Evolutionary conservation across 2,797 vertebrate genomes (phyloP).

Genomic region (Thunnus albacares): DNA sequence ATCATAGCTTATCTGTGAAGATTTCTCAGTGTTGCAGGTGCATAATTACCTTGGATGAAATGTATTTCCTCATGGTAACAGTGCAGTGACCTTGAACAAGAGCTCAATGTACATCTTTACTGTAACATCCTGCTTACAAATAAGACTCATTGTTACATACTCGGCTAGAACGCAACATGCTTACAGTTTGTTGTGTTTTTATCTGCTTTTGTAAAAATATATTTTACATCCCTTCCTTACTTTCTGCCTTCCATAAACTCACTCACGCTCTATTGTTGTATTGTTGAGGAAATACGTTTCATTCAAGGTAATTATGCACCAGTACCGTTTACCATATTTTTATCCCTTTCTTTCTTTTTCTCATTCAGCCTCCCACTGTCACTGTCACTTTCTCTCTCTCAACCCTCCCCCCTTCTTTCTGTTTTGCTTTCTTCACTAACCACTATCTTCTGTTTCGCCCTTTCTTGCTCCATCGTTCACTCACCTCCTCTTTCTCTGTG

Average conservation of each 20-base stretch:
- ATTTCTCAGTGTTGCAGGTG: not conserved
- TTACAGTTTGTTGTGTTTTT: constrained; percentile 3
- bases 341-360: not conserved
- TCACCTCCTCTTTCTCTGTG: constrained; percentile 48
- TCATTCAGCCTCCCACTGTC: not conserved
- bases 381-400: not conserved
- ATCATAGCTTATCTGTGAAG: not conserved
- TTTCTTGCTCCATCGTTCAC: constrained; percentile 33
- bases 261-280: not conserved
- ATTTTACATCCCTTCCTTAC: not conserved
- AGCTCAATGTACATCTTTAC: not conserved
- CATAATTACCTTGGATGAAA: constrained; percentile 9
- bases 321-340: not conserved
- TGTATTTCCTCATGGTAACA: constrained; percentile 21
- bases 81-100: constrained; percentile 38
- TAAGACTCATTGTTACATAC: not conserved
- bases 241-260: not conserved
- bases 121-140: constrained; percentile 20
- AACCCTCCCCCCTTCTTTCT: not conserved
- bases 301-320: not conserved
- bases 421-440: constrained; percentile 5
- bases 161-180: constrained; percentile 5
- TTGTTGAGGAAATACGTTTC: not conserved
- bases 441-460: constrained; percentile 28
- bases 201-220: constrained; percentile 3